Percentiles rank a stretch among this genome's conserved stretches.
Evolutionary conservation across 2,888 invertebrate species (phyloP).

Genomic region (Pyrrhosoma nymphula): DNA sequence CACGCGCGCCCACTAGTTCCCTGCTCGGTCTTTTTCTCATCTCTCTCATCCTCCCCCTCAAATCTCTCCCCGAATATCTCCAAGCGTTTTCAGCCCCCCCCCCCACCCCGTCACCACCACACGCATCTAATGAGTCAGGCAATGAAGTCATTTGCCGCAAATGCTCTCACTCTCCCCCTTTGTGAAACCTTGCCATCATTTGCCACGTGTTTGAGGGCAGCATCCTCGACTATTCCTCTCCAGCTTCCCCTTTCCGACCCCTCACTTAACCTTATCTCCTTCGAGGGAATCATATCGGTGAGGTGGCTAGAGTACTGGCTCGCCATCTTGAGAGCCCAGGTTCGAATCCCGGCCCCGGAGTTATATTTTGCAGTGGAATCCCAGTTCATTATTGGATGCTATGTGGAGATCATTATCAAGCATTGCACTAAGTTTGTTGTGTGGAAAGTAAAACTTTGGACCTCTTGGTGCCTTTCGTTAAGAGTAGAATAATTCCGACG

Average conservation of each 20-base stretch:
- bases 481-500: no score
- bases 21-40: neutral
- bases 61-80: neutral
- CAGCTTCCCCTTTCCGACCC: neutral
- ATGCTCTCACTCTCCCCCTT: conserved; percentile 12
- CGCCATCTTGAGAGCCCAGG: no score
- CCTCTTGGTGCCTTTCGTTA: no score
- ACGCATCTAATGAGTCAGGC: conserved; percentile 49
- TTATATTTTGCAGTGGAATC: no score
- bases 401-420: no score
- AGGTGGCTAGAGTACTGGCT: no score
- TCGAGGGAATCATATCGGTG: neutral
- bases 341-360: no score
- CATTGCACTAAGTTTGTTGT: no score
- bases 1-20: neutral
- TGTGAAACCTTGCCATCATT: neutral
- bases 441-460: no score
- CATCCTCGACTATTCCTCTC: neutral
- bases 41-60: neutral
- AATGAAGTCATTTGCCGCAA: conserved; percentile 57
- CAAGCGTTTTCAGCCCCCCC: neutral
- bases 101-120: neutral
- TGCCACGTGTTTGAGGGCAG: conserved; percentile 8
- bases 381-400: no score
- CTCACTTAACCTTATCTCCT: neutral